These are phyloP conservation scores for Neotragus moschatus DNA, from an alignment of 2,113 vertebrate genomes.

Conservation along the genomic window DNA sequence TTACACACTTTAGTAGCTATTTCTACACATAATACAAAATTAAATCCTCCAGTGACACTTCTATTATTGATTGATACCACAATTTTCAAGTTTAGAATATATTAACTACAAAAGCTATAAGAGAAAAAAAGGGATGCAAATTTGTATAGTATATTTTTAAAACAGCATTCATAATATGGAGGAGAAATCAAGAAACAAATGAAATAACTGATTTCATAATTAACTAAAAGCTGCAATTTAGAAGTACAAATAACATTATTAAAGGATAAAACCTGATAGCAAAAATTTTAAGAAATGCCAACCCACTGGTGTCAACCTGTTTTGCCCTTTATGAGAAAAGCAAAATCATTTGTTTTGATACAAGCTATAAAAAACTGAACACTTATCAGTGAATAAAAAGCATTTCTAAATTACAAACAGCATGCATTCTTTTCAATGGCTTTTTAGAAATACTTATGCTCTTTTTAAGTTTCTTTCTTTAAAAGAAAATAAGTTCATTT, in stretches of 20 bases:
- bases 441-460: not conserved
- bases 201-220: constrained; percentile 23
- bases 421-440: constrained; percentile 1
- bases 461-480: not conserved
- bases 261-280: constrained; percentile 42
- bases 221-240: constrained; percentile 44
- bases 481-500: not conserved
- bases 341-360: not conserved
- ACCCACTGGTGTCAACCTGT: not conserved
- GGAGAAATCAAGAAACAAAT: constrained; percentile 39
- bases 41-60: constrained; percentile 58
- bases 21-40: constrained; percentile 56
- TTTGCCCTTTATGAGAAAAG: constrained; percentile 28
- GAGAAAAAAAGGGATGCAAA: constrained; percentile 37
- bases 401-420: constrained; percentile 9
- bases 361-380: constrained; percentile 1
- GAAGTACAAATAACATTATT: constrained; percentile 40
- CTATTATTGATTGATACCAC: constrained; percentile 43
- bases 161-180: constrained; percentile 28
- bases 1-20: constrained; percentile 43
- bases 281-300: constrained; percentile 33
- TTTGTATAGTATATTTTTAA: constrained; percentile 32
- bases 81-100: constrained; percentile 58
- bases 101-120: constrained; percentile 27
- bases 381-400: constrained; percentile 9